Conservation (phyloP, 1,140 invertebrate species). For the Asobara japonica region DNA sequence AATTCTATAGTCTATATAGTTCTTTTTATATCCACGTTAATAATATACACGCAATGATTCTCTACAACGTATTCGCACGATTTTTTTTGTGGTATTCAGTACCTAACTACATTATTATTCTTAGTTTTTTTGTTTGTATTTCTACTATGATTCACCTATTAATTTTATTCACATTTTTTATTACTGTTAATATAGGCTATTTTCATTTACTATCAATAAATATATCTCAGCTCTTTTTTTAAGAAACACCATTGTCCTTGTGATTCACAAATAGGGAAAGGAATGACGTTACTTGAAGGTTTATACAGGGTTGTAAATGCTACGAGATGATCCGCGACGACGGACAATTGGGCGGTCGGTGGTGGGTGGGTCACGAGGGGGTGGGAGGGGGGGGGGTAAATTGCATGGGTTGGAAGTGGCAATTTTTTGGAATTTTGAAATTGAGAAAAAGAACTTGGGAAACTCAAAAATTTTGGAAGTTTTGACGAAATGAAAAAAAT, state of each 20-base stretch:
- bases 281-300: slow-evolving; percentile 42
- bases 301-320: slow-evolving; percentile 50
- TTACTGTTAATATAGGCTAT: not conserved
- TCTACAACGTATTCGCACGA: slow-evolving; percentile 11
- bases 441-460: too few relatives aligned
- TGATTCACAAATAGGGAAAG: slow-evolving; percentile 32
- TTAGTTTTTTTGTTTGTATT: not conserved
- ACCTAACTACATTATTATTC: slow-evolving; percentile 10
- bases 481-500: too few relatives aligned
- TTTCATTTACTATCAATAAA: slow-evolving; percentile 50
- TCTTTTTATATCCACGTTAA: slow-evolving; percentile 9
- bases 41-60: slow-evolving; percentile 24
- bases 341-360: too few relatives aligned
- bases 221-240: slow-evolving; percentile 54
- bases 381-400: too few relatives aligned
- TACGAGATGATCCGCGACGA: slow-evolving; percentile 37
- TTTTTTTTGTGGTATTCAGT: not conserved
- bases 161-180: slow-evolving; percentile 32
- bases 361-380: too few relatives aligned
- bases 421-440: too few relatives aligned
- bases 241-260: slow-evolving; percentile 21
- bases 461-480: too few relatives aligned
- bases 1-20: slow-evolving; percentile 19
- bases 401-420: too few relatives aligned
- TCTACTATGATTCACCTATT: not conserved